A percentile compares a stretch with the other conserved stretches of the same genome.
phyloP scores from a whole-genome alignment of 2,888 invertebrate genomes.

The Troilus luridus region DNA sequence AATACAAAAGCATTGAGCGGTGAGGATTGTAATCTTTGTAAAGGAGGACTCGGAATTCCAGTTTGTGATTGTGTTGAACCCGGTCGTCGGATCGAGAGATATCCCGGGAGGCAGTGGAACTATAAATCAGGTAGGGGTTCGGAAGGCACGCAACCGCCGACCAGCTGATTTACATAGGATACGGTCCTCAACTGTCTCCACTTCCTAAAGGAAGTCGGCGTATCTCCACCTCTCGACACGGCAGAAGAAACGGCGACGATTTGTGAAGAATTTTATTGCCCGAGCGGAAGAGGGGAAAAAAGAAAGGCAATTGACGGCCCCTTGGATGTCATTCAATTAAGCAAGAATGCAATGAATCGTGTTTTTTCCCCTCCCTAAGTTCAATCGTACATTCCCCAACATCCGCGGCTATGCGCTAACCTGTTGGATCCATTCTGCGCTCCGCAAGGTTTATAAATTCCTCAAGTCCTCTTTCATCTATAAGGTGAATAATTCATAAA shows the following conservation, averaged over 20 bases:
- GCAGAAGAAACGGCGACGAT: not conserved
- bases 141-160: not conserved
- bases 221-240: not conserved
- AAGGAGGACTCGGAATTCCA: not conserved
- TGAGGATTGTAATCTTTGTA: not conserved
- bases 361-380: not conserved
- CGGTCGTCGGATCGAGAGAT: not conserved
- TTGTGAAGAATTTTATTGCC: constrained; percentile 26
- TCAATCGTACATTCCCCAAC: not conserved
- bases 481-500: constrained; percentile 7
- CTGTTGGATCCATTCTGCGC: not conserved
- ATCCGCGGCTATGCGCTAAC: not conserved
- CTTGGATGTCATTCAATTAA: constrained; percentile 32
- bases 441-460: not conserved
- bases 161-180: not conserved
- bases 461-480: not conserved
- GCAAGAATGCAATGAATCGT: constrained; percentile 17
- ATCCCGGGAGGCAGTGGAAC: not conserved
- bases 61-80: not conserved
- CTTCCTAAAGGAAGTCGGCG: not conserved
- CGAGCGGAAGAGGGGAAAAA: not conserved
- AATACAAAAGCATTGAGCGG: not conserved
- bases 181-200: not conserved
- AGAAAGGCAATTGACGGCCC: not conserved
- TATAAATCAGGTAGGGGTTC: not conserved